Conservation (phyloP, 2,888 invertebrate species). For the Proisotoma minuta region DNA sequence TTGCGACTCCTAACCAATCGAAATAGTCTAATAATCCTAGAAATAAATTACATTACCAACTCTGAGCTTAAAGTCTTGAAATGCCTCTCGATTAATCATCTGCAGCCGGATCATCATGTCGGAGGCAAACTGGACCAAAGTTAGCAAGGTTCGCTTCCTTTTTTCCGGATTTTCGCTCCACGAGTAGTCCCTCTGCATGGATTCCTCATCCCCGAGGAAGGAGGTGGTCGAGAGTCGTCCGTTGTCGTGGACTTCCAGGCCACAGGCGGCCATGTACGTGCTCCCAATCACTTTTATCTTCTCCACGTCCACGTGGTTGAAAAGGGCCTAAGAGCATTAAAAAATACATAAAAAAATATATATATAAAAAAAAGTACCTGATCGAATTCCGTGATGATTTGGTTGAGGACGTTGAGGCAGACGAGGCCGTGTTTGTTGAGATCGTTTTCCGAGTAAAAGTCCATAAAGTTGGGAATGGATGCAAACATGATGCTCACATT, state of each 20-base stretch:
- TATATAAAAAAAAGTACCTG: conserved; percentile 57
- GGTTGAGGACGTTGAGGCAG: conserved; percentile 71
- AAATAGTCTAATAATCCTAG: not conserved
- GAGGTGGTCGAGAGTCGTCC: conserved; percentile 54
- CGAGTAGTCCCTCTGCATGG: not conserved
- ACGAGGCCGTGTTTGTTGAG: conserved; percentile 57
- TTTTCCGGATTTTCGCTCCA: conserved; percentile 40
- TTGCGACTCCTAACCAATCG: conserved; percentile 67
- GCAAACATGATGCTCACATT: conserved; percentile 93
- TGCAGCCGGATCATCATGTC: conserved; percentile 65
- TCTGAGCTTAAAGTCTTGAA: conserved; percentile 64
- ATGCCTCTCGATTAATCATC: conserved; percentile 57
- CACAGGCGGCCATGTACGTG: conserved; percentile 97
- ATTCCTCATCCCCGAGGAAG: conserved; percentile 33
- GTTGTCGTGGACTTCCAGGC: conserved; percentile 68
- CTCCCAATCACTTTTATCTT: conserved; percentile 95
- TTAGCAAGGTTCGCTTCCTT: conserved; percentile 49
- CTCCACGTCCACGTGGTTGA: conserved; percentile 68
- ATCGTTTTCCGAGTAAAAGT: conserved; percentile 59
- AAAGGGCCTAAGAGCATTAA: conserved; percentile 58
- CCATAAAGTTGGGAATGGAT: conserved; percentile 76
- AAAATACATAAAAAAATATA: not conserved
- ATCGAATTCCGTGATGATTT: conserved; percentile 90
- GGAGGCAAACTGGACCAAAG: conserved; percentile 67
- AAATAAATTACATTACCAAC: conserved; percentile 59